These are phyloP conservation scores for Venturia canescens DNA, from an alignment of 1,140 invertebrate species.

Conservation along the genomic window DNA sequence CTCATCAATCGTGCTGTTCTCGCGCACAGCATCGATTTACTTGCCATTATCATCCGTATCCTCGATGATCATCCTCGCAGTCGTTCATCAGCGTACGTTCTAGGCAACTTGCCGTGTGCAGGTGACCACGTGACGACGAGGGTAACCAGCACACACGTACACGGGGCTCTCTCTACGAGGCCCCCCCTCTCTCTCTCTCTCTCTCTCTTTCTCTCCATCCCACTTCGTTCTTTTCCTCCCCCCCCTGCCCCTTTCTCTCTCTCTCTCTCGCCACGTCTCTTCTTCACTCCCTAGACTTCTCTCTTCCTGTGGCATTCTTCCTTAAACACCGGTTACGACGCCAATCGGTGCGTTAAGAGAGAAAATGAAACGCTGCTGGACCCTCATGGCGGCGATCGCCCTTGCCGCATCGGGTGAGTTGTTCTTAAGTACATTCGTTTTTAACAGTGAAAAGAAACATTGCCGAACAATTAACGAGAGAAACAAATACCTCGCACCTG, in stretches of 20 bases:
- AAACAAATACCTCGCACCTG: slow-evolving; percentile 9
- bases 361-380: slow-evolving; percentile 76
- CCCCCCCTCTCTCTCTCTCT: slow-evolving; percentile 32
- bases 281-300: slow-evolving; percentile 39
- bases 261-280: neutral
- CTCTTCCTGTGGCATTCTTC: slow-evolving; percentile 7
- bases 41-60: slow-evolving; percentile 9
- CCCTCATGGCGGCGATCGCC: slow-evolving; percentile 75
- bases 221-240: slow-evolving; percentile 26
- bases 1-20: slow-evolving; percentile 28
- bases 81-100: slow-evolving; percentile 42
- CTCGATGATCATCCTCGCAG: slow-evolving; percentile 28
- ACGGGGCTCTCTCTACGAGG: slow-evolving; percentile 48
- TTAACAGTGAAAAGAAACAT: slow-evolving; percentile 17
- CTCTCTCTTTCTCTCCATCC: neutral
- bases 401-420: slow-evolving; percentile 75
- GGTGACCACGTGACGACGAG: slow-evolving; percentile 63
- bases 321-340: slow-evolving; percentile 4
- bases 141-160: slow-evolving; percentile 41
- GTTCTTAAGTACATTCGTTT: slow-evolving; percentile 36
- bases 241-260: neutral
- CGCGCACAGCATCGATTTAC: slow-evolving; percentile 11
- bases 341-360: slow-evolving; percentile 46
- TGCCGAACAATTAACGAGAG: slow-evolving; percentile 9
- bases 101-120: slow-evolving; percentile 57